These are phyloP conservation scores for Aromia moschata DNA, from an alignment of 2,888 invertebrate species.

Conservation along the genomic window DNA sequence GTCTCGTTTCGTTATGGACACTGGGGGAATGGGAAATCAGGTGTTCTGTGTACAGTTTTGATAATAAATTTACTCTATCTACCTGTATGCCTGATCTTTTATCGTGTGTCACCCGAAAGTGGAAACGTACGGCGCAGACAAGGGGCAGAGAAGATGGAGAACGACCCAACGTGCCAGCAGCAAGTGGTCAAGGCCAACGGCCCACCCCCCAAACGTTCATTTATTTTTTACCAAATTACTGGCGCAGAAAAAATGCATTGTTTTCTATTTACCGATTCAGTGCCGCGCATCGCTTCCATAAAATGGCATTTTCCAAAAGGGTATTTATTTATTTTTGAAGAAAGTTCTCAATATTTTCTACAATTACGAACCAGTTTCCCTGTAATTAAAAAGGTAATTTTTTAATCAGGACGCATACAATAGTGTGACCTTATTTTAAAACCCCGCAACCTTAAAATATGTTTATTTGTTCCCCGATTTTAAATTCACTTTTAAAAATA, in stretches of 20 bases:
- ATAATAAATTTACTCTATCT: constrained; percentile 32
- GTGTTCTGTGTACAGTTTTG: constrained; percentile 32
- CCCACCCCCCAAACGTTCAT: constrained; percentile 52
- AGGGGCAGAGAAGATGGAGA: constrained; percentile 34
- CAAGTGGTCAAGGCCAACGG: constrained; percentile 57
- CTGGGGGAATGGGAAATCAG: constrained; percentile 33
- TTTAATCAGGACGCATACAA: no score
- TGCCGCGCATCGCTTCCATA: constrained; percentile 8
- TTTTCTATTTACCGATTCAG: constrained; percentile 16
- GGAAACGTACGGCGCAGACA: constrained; percentile 39
- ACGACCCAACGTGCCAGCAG: constrained; percentile 40
- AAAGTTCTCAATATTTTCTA: no score
- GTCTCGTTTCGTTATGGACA: not conserved
- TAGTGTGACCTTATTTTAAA: no score
- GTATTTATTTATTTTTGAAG: not conserved
- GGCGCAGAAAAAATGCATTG: constrained; percentile 24
- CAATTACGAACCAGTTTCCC: no score
- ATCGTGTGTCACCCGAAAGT: constrained; percentile 38
- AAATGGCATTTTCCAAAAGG: not conserved
- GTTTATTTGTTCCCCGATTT: no score
- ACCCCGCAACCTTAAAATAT: no score
- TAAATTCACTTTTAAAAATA: no score
- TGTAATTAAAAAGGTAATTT: no score
- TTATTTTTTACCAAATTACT: constrained; percentile 32
- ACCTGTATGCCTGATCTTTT: constrained; percentile 40